Conservation (phyloP, 2,888 invertebrate species). For the Empis livida region DNA sequence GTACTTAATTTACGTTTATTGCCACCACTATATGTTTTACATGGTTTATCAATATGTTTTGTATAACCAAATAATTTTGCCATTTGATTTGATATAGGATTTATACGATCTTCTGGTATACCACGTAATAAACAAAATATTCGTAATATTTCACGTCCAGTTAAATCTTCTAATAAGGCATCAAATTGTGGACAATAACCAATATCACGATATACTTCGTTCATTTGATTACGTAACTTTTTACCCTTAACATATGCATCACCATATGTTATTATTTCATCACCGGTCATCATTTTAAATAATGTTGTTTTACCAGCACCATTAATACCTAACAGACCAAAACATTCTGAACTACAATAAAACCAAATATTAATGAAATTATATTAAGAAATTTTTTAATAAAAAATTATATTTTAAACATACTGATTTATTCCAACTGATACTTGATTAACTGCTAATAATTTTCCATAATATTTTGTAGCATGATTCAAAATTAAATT, state of each 20-base stretch:
- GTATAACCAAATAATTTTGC: constrained; percentile 46
- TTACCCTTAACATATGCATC: constrained; percentile 53
- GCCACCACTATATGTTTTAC: constrained; percentile 53
- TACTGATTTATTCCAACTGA: constrained; percentile 39
- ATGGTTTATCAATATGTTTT: constrained; percentile 48
- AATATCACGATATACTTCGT: constrained; percentile 45
- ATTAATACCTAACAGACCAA: constrained; percentile 71
- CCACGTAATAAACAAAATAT: constrained; percentile 55
- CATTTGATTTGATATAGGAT: constrained; percentile 20
- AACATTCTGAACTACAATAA: constrained; percentile 51
- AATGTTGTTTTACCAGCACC: constrained; percentile 83
- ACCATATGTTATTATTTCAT: constrained; percentile 55
- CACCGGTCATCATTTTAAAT: constrained; percentile 84
- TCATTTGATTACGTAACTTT: constrained; percentile 41
- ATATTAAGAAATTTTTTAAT: background rate
- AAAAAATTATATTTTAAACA: no score
- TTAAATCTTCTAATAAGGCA: constrained; percentile 55
- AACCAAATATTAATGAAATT: background rate
- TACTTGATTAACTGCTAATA: constrained; percentile 68
- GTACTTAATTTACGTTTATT: constrained; percentile 62
- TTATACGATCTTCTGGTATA: constrained; percentile 34
- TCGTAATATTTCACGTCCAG: constrained; percentile 54
- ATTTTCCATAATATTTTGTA: constrained; percentile 60
- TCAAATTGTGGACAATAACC: constrained; percentile 69
- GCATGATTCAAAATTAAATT: constrained; percentile 50